These are phyloP conservation scores for Crax fasciolata DNA, from an alignment of 2,797 vertebrate genomes.

Conservation along the genomic window DNA sequence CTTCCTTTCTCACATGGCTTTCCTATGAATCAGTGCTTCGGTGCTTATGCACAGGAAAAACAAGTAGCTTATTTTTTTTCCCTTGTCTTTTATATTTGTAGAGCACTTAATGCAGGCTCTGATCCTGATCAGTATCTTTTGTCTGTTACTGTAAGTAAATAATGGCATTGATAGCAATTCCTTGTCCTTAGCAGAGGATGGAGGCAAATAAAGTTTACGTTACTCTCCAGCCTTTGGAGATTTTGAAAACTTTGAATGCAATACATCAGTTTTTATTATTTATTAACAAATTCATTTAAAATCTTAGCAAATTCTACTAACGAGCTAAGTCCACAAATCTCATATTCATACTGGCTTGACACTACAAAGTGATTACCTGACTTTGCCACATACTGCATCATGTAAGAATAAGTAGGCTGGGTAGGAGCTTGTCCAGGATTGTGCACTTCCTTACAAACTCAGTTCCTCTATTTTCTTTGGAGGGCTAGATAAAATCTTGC, in stretches of 20 bases:
- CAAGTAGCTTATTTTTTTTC: background rate
- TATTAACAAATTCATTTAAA: background rate
- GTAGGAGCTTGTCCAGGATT: background rate
- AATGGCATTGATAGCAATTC: background rate
- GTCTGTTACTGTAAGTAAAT: background rate
- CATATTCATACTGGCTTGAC: background rate
- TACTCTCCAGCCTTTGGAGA: background rate
- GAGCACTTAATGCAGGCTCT: background rate
- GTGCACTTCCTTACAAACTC: background rate
- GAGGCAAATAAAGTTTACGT: background rate
- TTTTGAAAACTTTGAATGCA: background rate
- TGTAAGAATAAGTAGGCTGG: background rate
- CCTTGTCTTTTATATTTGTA: background rate
- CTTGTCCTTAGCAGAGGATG: background rate
- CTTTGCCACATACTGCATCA: rapidly evolving
- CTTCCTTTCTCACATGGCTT: background rate
- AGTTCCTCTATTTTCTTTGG: background rate
- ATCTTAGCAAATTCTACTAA: background rate
- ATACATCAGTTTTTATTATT: background rate
- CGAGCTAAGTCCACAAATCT: background rate
- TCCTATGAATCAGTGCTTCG: rapidly evolving
- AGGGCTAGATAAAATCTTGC: background rate
- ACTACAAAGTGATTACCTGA: too few species aligned
- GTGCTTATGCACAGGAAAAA: background rate
- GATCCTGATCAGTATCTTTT: background rate